phyloP scores from a whole-genome alignment of 1,140 invertebrate genomes.

The Nephila pilipes region DNA sequence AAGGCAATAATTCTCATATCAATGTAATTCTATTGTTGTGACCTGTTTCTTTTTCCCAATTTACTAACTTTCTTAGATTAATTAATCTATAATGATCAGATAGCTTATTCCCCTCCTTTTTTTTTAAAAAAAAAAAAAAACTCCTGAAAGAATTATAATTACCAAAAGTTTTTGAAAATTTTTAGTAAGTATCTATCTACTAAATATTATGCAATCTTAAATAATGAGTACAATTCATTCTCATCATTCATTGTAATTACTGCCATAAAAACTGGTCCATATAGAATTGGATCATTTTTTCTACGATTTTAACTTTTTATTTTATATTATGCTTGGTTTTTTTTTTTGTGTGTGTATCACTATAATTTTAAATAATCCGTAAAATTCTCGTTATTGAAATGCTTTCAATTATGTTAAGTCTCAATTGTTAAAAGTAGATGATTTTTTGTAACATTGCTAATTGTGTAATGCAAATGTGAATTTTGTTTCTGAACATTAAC shows the following conservation, averaged over 20 bases:
- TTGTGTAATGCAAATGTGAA: neutral
- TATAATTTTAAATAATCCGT: neutral
- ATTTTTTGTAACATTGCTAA: neutral
- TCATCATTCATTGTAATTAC: conserved; percentile 55
- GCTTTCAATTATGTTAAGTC: neutral
- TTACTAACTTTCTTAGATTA: neutral
- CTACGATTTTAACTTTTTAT: conserved; percentile 56
- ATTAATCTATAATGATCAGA: neutral
- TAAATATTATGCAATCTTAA: neutral
- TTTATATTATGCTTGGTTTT: conserved; percentile 34
- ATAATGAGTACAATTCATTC: conserved; percentile 47
- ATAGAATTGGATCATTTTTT: conserved; percentile 33
- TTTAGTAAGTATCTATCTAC: too few relatives aligned
- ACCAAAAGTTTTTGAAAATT: too few relatives aligned
- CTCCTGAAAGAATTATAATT: too few relatives aligned
- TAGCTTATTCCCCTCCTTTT: too few relatives aligned
- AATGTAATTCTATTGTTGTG: neutral
- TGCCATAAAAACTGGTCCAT: neutral
- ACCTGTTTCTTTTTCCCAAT: neutral
- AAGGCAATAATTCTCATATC: neutral
- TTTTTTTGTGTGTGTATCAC: neutral
- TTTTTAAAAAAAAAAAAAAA: too few relatives aligned
- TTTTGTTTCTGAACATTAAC: neutral
- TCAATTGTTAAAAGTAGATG: neutral
- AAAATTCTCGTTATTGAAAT: neutral